Conservation (phyloP, 1,140 invertebrate genomes). For the Drosophila carrolli region DNA sequence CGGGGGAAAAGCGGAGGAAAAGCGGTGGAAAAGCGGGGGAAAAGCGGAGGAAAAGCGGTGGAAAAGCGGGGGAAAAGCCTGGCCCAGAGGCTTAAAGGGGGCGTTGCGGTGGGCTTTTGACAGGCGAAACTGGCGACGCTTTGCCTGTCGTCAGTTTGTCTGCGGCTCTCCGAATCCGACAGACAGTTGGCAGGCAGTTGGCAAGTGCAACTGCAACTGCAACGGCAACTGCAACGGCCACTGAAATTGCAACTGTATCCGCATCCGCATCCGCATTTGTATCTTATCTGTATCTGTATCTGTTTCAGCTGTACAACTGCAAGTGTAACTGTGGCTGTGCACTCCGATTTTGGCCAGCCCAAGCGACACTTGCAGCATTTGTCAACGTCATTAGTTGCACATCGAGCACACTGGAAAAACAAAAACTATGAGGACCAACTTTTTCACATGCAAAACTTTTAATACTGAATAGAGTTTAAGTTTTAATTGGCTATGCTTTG, state of each 20-base stretch:
- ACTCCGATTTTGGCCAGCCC: constrained; percentile 16
- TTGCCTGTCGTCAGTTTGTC: constrained; percentile 57
- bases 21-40: not conserved
- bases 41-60: not conserved
- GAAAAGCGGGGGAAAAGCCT: not conserved
- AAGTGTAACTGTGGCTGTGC: not conserved
- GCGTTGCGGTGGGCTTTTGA: not conserved
- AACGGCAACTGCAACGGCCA: constrained; percentile 1
- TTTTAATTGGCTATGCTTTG: not conserved
- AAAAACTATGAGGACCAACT: not conserved
- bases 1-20: not conserved
- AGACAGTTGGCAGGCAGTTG: constrained; percentile 34
- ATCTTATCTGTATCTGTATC: constrained; percentile 4
- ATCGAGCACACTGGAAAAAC: not conserved
- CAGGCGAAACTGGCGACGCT: constrained; percentile 42
- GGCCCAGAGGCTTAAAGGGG: not conserved
- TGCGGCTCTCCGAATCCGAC: constrained; percentile 31
- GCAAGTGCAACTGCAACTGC: constrained; percentile 32
- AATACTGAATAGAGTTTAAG: not conserved
- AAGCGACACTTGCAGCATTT: constrained; percentile 18
- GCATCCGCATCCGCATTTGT: not conserved
- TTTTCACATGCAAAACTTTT: not conserved
- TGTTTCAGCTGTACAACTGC: not conserved
- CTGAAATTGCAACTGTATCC: constrained; percentile 1
- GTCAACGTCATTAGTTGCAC: constrained; percentile 47